A percentile compares a stretch with the other conserved stretches of the same genome.
These are phyloP conservation scores for Engraulis encrasicolus DNA, from an alignment of 2,113 vertebrate genomes.

Conservation along the genomic window DNA sequence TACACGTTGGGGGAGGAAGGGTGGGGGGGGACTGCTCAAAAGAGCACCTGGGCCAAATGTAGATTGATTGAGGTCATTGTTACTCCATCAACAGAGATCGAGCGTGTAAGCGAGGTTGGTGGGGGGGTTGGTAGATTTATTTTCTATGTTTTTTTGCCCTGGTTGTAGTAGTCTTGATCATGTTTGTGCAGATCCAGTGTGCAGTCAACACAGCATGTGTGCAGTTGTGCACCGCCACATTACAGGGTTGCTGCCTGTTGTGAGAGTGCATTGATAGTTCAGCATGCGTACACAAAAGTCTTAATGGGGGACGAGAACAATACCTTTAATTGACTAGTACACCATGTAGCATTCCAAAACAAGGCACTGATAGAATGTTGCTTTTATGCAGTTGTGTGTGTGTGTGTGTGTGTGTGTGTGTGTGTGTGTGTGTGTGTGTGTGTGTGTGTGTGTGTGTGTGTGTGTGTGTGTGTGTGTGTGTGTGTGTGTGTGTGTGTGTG, in stretches of 20 bases:
- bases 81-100: conserved; percentile 24
- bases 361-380: not conserved
- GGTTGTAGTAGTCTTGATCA: conserved; percentile 48
- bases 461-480: not conserved
- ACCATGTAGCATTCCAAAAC: conserved; percentile 24
- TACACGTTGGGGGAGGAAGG: no score
- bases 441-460: not conserved
- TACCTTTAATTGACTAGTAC: conserved; percentile 30
- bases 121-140: conserved; percentile 21
- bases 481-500: not conserved
- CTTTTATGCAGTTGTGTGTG: not conserved
- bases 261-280: conserved; percentile 3
- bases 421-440: conserved; percentile 10
- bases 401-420: not conserved
- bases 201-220: conserved; percentile 57
- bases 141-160: conserved; percentile 39
- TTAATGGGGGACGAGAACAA: conserved; percentile 24
- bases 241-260: conserved; percentile 58
- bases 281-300: not conserved
- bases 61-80: conserved; percentile 42
- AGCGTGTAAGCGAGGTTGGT: conserved; percentile 30
- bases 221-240: conserved; percentile 62
- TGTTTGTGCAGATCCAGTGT: conserved; percentile 55
- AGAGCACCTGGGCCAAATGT: conserved; percentile 44
- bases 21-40: conserved; percentile 49